Evolutionary conservation across 2,113 vertebrate species (phyloP), one percentile per base, ranked within the genome.

Genomic region (Psittacara wagleri): DNA sequence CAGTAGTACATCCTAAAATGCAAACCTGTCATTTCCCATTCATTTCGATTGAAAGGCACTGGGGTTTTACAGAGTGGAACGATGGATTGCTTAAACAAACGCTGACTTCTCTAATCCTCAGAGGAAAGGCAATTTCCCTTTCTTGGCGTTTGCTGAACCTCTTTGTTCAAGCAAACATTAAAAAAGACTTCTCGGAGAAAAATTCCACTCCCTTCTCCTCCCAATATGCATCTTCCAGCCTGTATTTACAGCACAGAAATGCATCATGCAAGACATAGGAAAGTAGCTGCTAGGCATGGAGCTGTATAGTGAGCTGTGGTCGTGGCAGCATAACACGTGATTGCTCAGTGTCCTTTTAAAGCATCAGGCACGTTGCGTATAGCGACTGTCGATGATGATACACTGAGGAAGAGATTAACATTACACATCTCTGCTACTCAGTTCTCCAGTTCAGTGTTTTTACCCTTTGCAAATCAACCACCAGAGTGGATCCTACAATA

Each of bases 91-190:
- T 93, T 80, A 37, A 75, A 89, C 72, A 91, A 95, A 83, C 44
- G 74, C 67, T 88, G 84, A 70, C 79, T 95, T 89, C 73, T 89
- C 28, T 88, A 19, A 83, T 73, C 83, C 86, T 79, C 67, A 92
- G 76, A 51, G 39, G 27, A 94, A 89, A 83, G 62, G 43, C 39
- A 74, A 86, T 87, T 95, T 92, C 51, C 41, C 43, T 74, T 78
- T 39, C 61, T 83, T 68, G 17, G 44, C 74, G 54, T 84, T 78
- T 79, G 52, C 63, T 80, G 89, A 94, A 82, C 35, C 5, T 41
- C 51, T 79, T 70, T 83, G 46, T 62, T 94, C 49, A 95, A 72
- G 33, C 16, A 17, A 61, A 90, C 51, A 57, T 43, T 52, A 61
- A 70, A 55, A 5, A 27, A 59, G 2, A 44, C 18, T 84, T 80